phyloP scores from a whole-genome alignment of 2,113 vertebrate genomes.

The Felis catus region F.catus_Fca126_mat1.0 CM031420.1:93223001-93223500 shows the following conservation, averaged over 20 bases:
- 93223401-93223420: background rate
- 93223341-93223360: background rate
- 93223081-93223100: background rate
- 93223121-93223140: background rate
- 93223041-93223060: background rate
- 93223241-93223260: background rate
- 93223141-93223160: background rate
- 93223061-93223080: background rate
- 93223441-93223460: background rate
- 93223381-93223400: background rate
- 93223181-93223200: background rate
- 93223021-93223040: background rate
- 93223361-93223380: background rate
- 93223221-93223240: background rate
- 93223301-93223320: background rate
- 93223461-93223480: background rate
- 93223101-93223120: background rate
- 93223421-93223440: background rate
- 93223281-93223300: background rate
- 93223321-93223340: background rate
- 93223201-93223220: background rate
- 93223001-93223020: no score
- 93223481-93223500: background rate
- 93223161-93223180: background rate
- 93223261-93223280: background rate